Conservation (phyloP, 1,140 invertebrate genomes). For the Drosophila watanabei region DNA sequence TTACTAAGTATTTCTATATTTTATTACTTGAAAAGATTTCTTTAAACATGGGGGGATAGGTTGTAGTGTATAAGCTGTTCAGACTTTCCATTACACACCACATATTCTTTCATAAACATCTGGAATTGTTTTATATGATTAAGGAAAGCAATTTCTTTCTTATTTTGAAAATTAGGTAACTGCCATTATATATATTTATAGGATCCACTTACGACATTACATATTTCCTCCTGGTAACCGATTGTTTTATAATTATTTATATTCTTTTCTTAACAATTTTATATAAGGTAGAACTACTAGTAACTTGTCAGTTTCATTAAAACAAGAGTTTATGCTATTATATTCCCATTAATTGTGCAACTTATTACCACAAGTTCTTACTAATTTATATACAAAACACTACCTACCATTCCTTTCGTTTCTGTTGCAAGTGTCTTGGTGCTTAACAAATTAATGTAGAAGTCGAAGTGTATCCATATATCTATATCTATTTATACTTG, state of each 20-base stretch:
- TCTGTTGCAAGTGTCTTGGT: background rate
- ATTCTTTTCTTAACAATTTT: background rate
- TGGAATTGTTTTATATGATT: background rate
- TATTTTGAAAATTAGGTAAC: too few relatives aligned
- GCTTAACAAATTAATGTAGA: background rate
- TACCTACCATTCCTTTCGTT: too few relatives aligned
- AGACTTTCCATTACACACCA: too few relatives aligned
- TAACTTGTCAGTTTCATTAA: background rate
- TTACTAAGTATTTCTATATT: background rate
- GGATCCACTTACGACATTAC: background rate
- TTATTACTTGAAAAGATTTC: background rate
- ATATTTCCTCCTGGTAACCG: too few relatives aligned
- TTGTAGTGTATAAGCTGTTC: too few relatives aligned
- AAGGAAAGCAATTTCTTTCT: too few relatives aligned
- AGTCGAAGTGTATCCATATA: background rate
- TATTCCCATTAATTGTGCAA: background rate
- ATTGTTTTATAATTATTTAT: background rate
- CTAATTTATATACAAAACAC: background rate
- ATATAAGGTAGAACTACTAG: background rate
- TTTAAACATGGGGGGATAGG: background rate
- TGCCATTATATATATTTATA: background rate
- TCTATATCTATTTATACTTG: background rate
- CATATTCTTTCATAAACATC: background rate
- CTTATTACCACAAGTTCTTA: background rate
- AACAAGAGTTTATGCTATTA: background rate